Percentiles rank a stretch among this genome's conserved stretches.
phyloP scores from a whole-genome alignment of 2,888 invertebrate species.

The Perithous albicinctus region DNA sequence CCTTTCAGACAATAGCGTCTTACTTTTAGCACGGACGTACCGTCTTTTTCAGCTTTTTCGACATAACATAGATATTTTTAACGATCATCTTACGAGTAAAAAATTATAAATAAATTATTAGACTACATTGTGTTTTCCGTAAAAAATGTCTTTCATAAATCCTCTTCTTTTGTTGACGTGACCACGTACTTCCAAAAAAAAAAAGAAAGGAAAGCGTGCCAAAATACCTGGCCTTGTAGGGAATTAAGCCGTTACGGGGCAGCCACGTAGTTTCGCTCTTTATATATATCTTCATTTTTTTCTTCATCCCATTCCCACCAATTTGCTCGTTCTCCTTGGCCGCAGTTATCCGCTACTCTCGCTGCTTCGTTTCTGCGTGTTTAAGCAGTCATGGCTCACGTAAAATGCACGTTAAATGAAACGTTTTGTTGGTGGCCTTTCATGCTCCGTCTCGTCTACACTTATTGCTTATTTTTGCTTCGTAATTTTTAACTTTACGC shows the following conservation, averaged over 20 bases:
- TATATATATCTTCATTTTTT: constrained; percentile 6
- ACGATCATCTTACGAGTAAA: not conserved
- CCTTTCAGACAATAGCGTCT: not conserved
- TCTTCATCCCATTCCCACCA: constrained; percentile 15
- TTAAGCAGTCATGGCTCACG: constrained; percentile 6
- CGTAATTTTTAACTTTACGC: not conserved
- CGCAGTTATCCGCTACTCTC: not conserved
- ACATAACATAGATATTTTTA: not conserved
- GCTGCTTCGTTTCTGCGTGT: not conserved
- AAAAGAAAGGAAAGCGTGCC: not conserved
- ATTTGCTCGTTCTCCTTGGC: constrained; percentile 6
- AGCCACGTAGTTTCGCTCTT: not conserved
- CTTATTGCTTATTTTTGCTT: not conserved
- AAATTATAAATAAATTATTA: no score
- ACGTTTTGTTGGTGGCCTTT: not conserved
- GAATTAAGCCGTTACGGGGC: not conserved
- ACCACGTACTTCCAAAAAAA: not conserved
- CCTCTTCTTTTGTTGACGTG: not conserved
- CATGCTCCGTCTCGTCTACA: not conserved
- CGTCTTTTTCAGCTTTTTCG: not conserved
- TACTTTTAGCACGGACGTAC: not conserved
- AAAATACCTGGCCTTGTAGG: not conserved
- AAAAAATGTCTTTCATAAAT: not conserved
- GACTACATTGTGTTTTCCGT: no score
- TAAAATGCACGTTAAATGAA: not conserved